A percentile compares a stretch with the other conserved stretches of the same genome.
phyloP scores from a whole-genome alignment of 2,113 vertebrate genomes.

The Herpetotheres cachinnans region DNA sequence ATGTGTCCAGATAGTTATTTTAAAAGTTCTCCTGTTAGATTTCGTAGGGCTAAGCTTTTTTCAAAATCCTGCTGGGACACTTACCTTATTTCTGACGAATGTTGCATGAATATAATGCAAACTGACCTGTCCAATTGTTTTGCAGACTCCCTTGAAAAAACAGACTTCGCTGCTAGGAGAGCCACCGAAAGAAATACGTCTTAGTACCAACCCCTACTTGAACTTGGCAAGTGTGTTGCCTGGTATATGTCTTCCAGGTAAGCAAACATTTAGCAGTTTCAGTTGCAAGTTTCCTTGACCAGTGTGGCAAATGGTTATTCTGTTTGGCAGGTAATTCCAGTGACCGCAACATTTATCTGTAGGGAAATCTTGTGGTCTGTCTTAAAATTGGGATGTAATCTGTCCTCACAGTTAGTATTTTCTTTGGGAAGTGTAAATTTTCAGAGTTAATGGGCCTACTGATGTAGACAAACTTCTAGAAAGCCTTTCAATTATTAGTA shows the following conservation, averaged over 20 bases:
- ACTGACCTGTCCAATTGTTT: neutral
- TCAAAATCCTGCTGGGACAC: neutral
- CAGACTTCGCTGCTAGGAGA: conserved; percentile 93
- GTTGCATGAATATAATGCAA: neutral
- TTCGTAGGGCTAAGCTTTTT: neutral
- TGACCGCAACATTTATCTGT: neutral
- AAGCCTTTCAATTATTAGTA: neutral
- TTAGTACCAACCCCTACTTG: conserved; percentile 95
- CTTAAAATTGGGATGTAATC: neutral
- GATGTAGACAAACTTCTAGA: neutral
- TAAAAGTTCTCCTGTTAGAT: neutral
- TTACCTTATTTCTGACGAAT: neutral
- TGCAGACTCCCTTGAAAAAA: conserved; percentile 75
- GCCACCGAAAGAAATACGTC: conserved; percentile 91
- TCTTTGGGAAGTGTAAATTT: neutral
- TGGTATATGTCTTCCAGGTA: conserved; percentile 85
- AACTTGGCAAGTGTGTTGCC: conserved; percentile 95
- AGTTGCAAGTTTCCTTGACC: neutral
- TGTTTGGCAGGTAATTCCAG: neutral
- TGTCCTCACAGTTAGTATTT: neutral
- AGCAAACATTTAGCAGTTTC: neutral
- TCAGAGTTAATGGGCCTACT: neutral
- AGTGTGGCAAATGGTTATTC: neutral
- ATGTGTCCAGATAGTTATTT: neutral
- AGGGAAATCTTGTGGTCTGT: neutral